A percentile compares a stretch with the other conserved stretches of the same genome.
phyloP scores from a whole-genome alignment of 2,797 vertebrate species.

The Alfaro cultratus region DNA sequence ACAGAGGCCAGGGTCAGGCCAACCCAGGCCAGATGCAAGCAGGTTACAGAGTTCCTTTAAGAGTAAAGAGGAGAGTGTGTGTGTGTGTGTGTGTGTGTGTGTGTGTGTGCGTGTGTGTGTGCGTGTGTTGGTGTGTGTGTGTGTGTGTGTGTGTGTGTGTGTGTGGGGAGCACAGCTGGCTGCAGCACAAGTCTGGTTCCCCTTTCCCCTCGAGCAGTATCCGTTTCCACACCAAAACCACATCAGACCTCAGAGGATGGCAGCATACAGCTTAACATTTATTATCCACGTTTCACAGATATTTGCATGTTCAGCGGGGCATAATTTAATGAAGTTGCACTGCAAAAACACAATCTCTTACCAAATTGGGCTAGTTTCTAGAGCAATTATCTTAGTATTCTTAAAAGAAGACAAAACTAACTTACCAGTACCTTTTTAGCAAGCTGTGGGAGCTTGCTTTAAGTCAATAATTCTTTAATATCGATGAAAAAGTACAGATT shows the following conservation, averaged over 20 bases:
- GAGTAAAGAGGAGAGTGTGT: not conserved
- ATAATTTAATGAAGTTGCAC: constrained; percentile 34
- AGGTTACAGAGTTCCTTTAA: constrained; percentile 57
- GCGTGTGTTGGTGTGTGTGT: too few relatives aligned
- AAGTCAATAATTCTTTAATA: too few relatives aligned
- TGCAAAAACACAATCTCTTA: too few relatives aligned
- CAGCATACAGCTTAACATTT: constrained; percentile 37
- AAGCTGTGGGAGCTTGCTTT: too few relatives aligned
- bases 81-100: too few relatives aligned
- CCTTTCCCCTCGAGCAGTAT: constrained; percentile 42
- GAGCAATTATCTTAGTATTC: too few relatives aligned
- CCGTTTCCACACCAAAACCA: constrained; percentile 69
- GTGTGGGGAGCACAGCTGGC: constrained; percentile 53
- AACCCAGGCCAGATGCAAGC: constrained; percentile 65
- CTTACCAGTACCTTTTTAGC: too few relatives aligned
- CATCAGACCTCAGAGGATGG: constrained; percentile 58
- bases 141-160: too few relatives aligned
- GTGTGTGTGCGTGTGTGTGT: too few relatives aligned
- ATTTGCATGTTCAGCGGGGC: constrained; percentile 24
- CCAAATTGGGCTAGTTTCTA: too few relatives aligned
- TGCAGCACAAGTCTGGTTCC: constrained; percentile 52
- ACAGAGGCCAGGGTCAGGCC: constrained; percentile 56
- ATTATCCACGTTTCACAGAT: constrained; percentile 49
- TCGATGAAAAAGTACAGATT: too few relatives aligned
- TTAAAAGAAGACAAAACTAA: too few relatives aligned